Percentiles rank a stretch among this genome's conserved stretches.
These are phyloP conservation scores for Phataginus tetradactyla DNA, from an alignment of 2,797 vertebrate genomes.

Conservation along the genomic window DNA sequence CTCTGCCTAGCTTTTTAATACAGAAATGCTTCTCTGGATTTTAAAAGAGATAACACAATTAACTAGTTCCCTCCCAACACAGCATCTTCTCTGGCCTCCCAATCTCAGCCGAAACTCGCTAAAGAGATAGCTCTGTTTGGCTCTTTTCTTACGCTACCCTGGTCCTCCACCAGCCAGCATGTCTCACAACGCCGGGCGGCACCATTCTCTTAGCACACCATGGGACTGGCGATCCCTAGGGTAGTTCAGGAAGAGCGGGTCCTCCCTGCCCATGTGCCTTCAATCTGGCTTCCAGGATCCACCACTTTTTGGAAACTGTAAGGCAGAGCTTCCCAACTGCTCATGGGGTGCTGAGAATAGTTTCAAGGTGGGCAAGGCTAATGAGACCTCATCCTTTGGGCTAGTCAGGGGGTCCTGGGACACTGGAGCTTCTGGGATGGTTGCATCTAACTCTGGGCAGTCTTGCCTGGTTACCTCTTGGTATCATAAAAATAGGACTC, in stretches of 20 bases:
- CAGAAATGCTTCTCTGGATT: not conserved
- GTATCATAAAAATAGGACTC: not conserved
- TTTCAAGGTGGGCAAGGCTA: not conserved
- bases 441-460: not conserved
- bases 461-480: not conserved
- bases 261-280: not conserved
- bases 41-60: not conserved
- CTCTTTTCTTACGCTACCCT: not conserved
- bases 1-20: not conserved
- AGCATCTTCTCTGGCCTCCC: not conserved
- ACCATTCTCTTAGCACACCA: not conserved
- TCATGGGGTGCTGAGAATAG: not conserved
- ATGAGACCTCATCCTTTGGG: not conserved
- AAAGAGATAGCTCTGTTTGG: not conserved
- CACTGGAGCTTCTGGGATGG: not conserved
- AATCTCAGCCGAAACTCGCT: not conserved
- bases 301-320: not conserved
- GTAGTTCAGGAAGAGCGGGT: rapidly evolving
- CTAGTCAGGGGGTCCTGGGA: not conserved
- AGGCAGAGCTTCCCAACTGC: not conserved
- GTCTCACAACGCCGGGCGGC: not conserved
- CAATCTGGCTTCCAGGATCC: not conserved
- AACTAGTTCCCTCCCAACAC: not conserved
- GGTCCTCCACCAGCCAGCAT: not conserved
- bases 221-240: not conserved